Base-by-base conservation (phyloP, 2,888 invertebrate species). In the Ariolimax columbianus region DNA sequence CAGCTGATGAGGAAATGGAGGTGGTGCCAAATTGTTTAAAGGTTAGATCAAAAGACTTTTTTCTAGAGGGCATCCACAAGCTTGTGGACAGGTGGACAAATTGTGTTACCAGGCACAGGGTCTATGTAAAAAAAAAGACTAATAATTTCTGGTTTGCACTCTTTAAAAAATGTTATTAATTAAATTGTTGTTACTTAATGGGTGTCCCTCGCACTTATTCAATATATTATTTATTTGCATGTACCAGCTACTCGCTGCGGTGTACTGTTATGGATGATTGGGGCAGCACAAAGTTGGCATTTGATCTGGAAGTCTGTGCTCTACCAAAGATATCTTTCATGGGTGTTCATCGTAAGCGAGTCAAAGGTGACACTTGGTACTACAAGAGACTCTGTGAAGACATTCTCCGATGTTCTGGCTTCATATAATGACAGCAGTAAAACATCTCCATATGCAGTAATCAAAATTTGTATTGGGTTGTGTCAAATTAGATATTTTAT, bases 381-480 rank as follows among this genome's bases (percentile, higher is more conserved):
- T 97, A 97, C 94, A 97, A 97, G 93, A 96, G 95, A 88, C 96
- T 97, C 55, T 97, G 97, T 92, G 97, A 97, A 93, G 96, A 97
- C 92, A 95, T 97, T 59, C 92, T 95, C 43, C 87, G 88, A 9
- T 87, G 92, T 9, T 91, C 92, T n/a, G 77, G 77, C 17, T 85
- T 68, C 36, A 77, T 85, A 68, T 85, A 82, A 85, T 23, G n/a
- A 38, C 38, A 1, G 7, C 17, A 33, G 23, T 33, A 23, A 19
- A 73, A 73, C 14, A 63, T 63, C n/a, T 23, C 59, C 59, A 63
- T 63, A 7, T 63, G 59, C 3, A 66, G 17, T 33, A 66, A 66
- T 66, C 33, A 66, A 66, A 66, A 66, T 33, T 66, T 66, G 1
- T 33, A 33, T n/a, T 47, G 59, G n/a, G 3, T n/a, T n/a, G n/a